A percentile compares a stretch with the other conserved stretches of the same genome.
phyloP scores from a whole-genome alignment of 2,888 invertebrate species.

The Pristionchus entomophagus region DNA sequence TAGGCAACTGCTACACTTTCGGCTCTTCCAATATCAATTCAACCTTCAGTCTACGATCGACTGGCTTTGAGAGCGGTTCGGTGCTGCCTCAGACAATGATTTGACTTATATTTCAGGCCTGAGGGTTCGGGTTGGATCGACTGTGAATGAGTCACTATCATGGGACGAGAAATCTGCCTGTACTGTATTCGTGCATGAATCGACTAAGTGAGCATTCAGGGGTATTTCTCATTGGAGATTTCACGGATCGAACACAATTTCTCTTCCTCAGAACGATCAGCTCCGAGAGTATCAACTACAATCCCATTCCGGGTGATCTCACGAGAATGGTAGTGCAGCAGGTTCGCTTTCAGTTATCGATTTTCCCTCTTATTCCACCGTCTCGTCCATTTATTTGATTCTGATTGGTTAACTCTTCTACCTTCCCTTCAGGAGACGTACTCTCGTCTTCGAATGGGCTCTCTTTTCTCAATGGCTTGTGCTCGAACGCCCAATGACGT shows the following conservation, averaged over 20 bases:
- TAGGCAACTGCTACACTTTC: slow-evolving; percentile 20
- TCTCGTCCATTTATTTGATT: too few species aligned
- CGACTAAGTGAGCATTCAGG: slow-evolving; percentile 21
- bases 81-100: background rate
- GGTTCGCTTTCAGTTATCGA: too few species aligned
- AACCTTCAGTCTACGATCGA: background rate
- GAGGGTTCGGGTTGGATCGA: background rate
- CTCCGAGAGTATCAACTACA: slow-evolving; percentile 16
- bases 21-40: slow-evolving; percentile 13
- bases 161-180: background rate
- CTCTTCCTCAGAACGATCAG: background rate
- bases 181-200: slow-evolving; percentile 12
- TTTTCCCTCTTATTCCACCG: too few species aligned
- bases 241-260: too few species aligned
- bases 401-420: background rate
- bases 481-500: background rate
- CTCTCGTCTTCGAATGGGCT: slow-evolving; percentile 14
- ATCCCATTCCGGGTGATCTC: background rate
- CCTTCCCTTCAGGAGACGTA: background rate
- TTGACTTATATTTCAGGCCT: background rate
- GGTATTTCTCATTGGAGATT: too few species aligned
- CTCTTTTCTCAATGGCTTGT: slow-evolving; percentile 21
- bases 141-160: background rate
- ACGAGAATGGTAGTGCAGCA: background rate
- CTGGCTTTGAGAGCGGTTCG: slow-evolving; percentile 4